Evolutionary conservation across 1,140 invertebrate genomes (phyloP).

Genomic region (Parasteatoda tepidariorum): DNA sequence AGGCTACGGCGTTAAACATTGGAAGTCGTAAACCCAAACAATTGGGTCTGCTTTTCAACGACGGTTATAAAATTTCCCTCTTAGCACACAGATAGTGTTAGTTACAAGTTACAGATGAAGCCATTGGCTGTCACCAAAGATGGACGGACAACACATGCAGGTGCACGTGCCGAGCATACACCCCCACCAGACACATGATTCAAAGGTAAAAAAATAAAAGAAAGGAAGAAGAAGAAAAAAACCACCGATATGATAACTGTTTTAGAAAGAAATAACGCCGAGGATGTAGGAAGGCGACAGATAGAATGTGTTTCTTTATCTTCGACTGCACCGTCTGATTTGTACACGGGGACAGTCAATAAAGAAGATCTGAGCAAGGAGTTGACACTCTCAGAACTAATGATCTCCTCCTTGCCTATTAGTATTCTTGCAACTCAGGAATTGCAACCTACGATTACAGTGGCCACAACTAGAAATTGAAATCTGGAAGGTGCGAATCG

Average conservation of each 20-base stretch:
- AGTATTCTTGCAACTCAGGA: no score
- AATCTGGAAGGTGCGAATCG: no score
- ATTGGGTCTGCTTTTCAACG: no score
- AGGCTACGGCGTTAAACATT: no score
- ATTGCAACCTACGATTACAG: no score
- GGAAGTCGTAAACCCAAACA: no score
- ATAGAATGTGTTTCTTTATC: conserved; percentile 24
- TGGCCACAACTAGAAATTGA: no score
- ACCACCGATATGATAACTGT: no score
- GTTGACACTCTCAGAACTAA: neutral
- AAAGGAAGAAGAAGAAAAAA: neutral
- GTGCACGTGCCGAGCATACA: conserved; percentile 34
- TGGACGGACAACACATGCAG: neutral
- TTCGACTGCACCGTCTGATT: conserved; percentile 13
- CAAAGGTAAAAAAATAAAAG: neutral
- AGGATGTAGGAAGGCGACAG: neutral
- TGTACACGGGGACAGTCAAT: neutral
- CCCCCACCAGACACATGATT: conserved; percentile 17
- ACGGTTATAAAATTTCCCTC: no score
- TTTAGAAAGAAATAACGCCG: neutral
- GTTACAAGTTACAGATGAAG: no score
- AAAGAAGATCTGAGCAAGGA: conserved; percentile 13
- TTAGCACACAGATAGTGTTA: no score
- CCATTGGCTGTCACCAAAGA: conserved; percentile 27
- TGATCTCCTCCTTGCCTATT: neutral